Evolutionary conservation across 2,888 invertebrate species (phyloP).

Genomic region (Brenthis ino): DNA sequence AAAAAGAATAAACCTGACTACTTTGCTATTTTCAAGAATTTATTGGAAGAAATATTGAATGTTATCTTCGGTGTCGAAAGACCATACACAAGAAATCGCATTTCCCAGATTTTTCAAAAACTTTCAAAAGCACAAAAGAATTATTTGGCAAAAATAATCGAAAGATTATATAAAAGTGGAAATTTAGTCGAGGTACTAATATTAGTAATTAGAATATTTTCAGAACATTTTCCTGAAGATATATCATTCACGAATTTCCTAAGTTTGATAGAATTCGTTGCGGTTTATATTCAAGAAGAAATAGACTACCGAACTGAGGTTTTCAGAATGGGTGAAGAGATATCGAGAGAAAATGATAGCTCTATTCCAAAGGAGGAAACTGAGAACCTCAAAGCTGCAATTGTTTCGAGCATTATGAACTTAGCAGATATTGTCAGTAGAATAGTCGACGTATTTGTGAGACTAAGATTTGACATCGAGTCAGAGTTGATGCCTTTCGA

Average conservation of each 20-base stretch:
- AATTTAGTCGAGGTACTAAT: not conserved
- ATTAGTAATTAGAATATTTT: not conserved
- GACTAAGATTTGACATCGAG: not conserved
- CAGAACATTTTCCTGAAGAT: not conserved
- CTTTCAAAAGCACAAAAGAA: not conserved
- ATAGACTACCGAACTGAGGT: not conserved
- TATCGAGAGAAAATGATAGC: not conserved
- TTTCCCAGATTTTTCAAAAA: not conserved
- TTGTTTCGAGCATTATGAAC: not conserved
- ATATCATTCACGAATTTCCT: conserved; percentile 9
- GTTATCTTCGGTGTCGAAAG: not conserved
- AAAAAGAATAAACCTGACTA: not conserved
- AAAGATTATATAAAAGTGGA: not conserved
- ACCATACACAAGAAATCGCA: not conserved
- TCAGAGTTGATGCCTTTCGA: not conserved
- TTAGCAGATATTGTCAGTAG: not conserved
- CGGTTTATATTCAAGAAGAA: not conserved
- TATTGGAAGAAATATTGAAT: not conserved
- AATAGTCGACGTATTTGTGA: not conserved
- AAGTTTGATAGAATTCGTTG: not conserved
- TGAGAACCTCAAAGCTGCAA: not conserved
- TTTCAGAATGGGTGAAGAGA: not conserved
- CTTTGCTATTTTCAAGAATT: not conserved
- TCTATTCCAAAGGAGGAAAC: not conserved
- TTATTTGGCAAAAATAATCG: not conserved